Evolutionary conservation across 23 tunicate genomes (phyloP).

Genomic region (Halocynthia aurantium): DNA sequence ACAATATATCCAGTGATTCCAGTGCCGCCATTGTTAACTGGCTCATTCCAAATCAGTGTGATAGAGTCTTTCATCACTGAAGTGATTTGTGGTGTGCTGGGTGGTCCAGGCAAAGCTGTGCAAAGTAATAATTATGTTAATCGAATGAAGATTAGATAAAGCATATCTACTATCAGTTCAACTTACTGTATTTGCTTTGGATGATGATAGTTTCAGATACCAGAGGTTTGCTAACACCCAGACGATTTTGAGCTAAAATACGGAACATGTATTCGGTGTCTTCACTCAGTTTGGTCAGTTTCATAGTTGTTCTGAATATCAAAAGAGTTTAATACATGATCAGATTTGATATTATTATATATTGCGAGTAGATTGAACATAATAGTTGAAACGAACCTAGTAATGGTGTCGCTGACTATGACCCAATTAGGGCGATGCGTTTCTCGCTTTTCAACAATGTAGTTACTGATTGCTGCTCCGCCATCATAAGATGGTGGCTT

Average conservation of each 20-base stretch:
- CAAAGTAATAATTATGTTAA: conserved; percentile 8
- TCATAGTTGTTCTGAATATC: conserved; percentile 46
- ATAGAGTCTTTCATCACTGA: conserved; percentile 66
- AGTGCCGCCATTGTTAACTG: conserved; percentile 76
- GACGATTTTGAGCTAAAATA: conserved; percentile 82
- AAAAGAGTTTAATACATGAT: neutral
- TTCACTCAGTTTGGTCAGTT: conserved; percentile 59
- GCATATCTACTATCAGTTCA: neutral
- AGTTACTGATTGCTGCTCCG: conserved; percentile 88
- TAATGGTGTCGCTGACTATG: conserved; percentile 63
- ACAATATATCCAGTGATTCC: conserved; percentile 89
- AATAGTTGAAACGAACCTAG: conserved; percentile 9
- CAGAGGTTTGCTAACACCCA: conserved; percentile 81
- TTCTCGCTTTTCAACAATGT: conserved; percentile 93
- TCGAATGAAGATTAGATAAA: neutral
- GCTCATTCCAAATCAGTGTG: conserved; percentile 86
- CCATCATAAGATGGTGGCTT: conserved; percentile 84
- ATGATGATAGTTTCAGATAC: conserved; percentile 57
- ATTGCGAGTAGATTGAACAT: too few species aligned
- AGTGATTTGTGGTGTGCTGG: conserved; percentile 57
- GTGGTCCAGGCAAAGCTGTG: conserved; percentile 37
- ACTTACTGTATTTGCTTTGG: conserved; percentile 48
- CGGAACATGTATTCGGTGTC: conserved; percentile 86
- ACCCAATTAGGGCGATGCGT: conserved; percentile 77
- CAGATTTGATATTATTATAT: neutral